Percentiles rank a stretch among this genome's conserved stretches.
These are phyloP conservation scores for Microctenopoma steveboyesi DNA, from an alignment of 2,797 vertebrate genomes.

Conservation along the genomic window DNA sequence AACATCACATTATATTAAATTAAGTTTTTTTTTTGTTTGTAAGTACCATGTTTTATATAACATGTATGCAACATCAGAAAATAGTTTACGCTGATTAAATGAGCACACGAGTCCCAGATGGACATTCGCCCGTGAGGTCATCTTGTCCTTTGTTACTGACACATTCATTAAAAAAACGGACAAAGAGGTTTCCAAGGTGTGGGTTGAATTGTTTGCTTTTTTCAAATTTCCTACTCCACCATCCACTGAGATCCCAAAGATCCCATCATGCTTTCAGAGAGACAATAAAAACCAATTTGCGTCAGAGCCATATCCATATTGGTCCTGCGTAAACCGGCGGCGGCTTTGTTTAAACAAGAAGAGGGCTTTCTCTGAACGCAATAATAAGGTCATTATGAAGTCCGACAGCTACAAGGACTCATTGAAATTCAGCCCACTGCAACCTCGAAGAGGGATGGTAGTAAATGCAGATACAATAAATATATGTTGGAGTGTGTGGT, in stretches of 20 bases:
- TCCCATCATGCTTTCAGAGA: constrained; percentile 57
- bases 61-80: constrained; percentile 6
- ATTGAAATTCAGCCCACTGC: constrained; percentile 44
- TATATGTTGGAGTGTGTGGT: not conserved
- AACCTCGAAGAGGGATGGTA: not conserved
- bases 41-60: not conserved
- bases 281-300: constrained; percentile 68
- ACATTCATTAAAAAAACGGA: constrained; percentile 51
- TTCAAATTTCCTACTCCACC: constrained; percentile 63
- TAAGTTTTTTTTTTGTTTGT: not conserved
- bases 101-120: not conserved
- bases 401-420: constrained; percentile 13
- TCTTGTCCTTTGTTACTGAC: constrained; percentile 50
- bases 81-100: constrained; percentile 31
- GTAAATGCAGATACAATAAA: constrained; percentile 4
- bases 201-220: constrained; percentile 52
- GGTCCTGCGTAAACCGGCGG: constrained; percentile 37
- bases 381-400: constrained; percentile 58
- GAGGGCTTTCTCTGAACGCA: constrained; percentile 52
- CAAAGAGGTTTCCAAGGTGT: constrained; percentile 42
- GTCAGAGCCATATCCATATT: constrained; percentile 64
- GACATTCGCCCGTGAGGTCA: not conserved
- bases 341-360: constrained; percentile 71
- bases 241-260: constrained; percentile 44
- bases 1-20: constrained; percentile 2